These are phyloP conservation scores for Elephantulus edwardii DNA, from an alignment of 2,113 vertebrate genomes.

Conservation along the genomic window DNA sequence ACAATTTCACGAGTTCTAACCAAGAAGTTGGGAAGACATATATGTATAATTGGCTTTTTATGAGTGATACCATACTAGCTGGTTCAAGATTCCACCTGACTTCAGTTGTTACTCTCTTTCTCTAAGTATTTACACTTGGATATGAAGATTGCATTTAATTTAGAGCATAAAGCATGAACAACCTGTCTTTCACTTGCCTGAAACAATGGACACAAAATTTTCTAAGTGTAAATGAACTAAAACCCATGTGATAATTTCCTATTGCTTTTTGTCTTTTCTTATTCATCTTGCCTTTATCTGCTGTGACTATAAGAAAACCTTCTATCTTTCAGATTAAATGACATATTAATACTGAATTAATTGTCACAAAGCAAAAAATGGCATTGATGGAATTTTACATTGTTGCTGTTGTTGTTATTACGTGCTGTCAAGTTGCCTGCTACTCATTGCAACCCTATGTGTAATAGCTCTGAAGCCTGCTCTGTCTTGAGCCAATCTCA, in stretches of 20 bases:
- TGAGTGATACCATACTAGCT: neutral
- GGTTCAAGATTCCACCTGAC: neutral
- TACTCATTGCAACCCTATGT: no score
- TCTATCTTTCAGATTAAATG: neutral
- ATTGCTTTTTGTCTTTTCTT: neutral
- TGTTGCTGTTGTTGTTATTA: no score
- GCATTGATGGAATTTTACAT: neutral
- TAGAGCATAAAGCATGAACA: neutral
- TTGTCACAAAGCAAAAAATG: neutral
- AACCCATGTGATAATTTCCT: neutral
- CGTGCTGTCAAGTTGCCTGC: no score
- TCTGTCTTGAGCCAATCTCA: no score
- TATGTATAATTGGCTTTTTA: neutral
- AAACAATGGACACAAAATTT: neutral
- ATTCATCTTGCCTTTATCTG: neutral
- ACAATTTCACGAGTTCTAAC: no score
- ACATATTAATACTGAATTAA: neutral
- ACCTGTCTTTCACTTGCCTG: no score
- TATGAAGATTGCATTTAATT: rapidly evolving
- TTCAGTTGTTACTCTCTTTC: no score
- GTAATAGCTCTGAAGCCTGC: no score
- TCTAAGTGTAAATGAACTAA: neutral
- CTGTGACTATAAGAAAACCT: neutral
- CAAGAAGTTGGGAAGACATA: neutral
- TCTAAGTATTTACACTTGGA: rapidly evolving